Conservation (phyloP, 2,888 invertebrate genomes). For the Nomada flava region DNA sequence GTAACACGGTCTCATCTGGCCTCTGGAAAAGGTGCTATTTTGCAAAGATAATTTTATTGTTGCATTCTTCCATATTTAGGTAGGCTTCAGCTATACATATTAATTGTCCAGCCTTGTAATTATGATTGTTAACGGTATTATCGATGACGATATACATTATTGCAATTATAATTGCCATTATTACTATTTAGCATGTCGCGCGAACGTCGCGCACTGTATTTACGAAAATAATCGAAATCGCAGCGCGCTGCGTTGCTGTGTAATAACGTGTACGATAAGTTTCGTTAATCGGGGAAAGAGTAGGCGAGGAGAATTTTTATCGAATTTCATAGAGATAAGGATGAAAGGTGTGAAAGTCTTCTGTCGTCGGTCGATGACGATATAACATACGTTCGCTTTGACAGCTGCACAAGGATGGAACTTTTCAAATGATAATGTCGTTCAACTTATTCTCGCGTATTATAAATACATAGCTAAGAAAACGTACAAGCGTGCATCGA, state of each 20-base stretch:
- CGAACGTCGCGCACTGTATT: slow-evolving; percentile 31
- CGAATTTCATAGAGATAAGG: slow-evolving; percentile 54
- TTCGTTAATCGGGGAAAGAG: slow-evolving; percentile 32
- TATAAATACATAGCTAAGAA: slow-evolving; percentile 10
- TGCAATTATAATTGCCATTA: slow-evolving; percentile 50
- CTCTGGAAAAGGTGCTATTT: slow-evolving; percentile 79
- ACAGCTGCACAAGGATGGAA: background rate
- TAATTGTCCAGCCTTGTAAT: slow-evolving; percentile 50
- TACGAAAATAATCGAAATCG: slow-evolving; percentile 32
- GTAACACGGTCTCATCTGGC: slow-evolving; percentile 70
- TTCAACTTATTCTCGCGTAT: background rate
- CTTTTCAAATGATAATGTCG: background rate
- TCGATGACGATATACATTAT: slow-evolving; percentile 44
- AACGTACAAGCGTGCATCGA: slow-evolving; percentile 19
- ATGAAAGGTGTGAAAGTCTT: slow-evolving; percentile 40
- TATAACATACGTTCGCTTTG: slow-evolving; percentile 7
- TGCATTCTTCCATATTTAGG: slow-evolving; percentile 45
- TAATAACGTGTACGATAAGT: slow-evolving; percentile 27
- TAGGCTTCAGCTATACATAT: slow-evolving; percentile 41
- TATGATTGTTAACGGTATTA: slow-evolving; percentile 53
- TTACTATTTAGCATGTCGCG: slow-evolving; percentile 38
- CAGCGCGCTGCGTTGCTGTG: slow-evolving; percentile 24
- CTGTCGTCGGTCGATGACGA: slow-evolving; percentile 29
- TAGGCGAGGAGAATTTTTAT: slow-evolving; percentile 44
- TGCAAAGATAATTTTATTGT: slow-evolving; percentile 64